phyloP scores from a whole-genome alignment of 2,113 vertebrate species.

The Pachycephala philippinensis region DNA sequence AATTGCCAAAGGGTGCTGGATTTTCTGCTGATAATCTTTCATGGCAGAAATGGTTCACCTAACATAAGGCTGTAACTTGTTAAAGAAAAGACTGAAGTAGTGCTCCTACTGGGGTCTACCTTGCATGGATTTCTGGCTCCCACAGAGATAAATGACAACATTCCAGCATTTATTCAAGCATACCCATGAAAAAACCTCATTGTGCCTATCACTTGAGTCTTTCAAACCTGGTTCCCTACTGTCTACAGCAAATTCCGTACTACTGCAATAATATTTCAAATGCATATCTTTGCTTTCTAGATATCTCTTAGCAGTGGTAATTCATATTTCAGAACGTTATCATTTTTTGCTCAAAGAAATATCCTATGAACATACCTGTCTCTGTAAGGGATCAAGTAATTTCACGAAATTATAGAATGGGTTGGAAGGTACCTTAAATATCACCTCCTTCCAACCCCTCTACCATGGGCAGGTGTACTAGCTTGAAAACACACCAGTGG shows the following conservation, averaged over 20 bases:
- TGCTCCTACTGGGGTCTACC: not conserved
- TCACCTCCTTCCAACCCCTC: not conserved
- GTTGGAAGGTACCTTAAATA: not conserved
- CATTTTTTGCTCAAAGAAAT: not conserved
- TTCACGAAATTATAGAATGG: not conserved
- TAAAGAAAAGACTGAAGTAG: not conserved
- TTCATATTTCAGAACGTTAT: not conserved
- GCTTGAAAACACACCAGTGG: no score
- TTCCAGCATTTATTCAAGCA: not conserved
- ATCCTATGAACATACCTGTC: not conserved
- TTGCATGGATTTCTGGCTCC: not conserved
- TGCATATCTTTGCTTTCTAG: fast-evolving
- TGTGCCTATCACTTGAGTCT: not conserved
- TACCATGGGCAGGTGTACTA: not conserved
- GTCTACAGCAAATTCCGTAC: not conserved
- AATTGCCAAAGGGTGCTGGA: not conserved
- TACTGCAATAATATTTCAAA: not conserved
- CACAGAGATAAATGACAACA: not conserved
- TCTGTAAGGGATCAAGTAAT: not conserved
- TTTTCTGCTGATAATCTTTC: not conserved
- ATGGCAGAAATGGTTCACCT: not conserved
- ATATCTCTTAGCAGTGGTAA: not conserved
- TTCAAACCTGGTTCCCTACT: not conserved
- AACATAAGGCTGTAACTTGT: not conserved
- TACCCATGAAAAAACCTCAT: not conserved